Base-by-base conservation (phyloP, 1,140 invertebrate genomes). In the Brachionus manjavacas region DNA sequence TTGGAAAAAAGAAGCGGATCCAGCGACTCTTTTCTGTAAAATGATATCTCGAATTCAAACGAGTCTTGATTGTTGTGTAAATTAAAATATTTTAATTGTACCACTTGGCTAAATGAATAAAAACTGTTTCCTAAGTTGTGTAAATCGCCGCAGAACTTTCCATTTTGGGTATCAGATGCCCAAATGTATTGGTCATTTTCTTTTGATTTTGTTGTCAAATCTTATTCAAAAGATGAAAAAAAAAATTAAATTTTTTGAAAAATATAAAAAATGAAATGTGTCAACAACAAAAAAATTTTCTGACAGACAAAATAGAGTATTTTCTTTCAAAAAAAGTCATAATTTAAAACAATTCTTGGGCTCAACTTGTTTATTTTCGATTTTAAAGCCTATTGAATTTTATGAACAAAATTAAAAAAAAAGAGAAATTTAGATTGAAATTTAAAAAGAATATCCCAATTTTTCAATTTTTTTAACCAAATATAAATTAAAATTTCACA, bases 1-100 rank as follows among this genome's bases (percentile, higher is more conserved):
- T 81, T 81, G 9, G 79, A 81, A 81, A 64, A 81, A 9, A 81
- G 64, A 35, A 64, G 28, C 7, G 79, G 79, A 28, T 64, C 52
- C 1, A 81, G 25, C 16, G 79, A 64, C 14, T 81, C 64, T 68
- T 81, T 81, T 9, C 6, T 14, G 12, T 35, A 81, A 3, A 81
- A 81, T 1, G 25, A 64, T 28, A 81, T 35, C 8, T 81, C 79
- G 1, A 81, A 60, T 39, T 81, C 79, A 46, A 46, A 81, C 12
- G 79, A 41, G 41, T 76, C 72, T 23, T 72, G 31, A 20, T 6
- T 43, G 14, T 81, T 60, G 20, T 68, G 25, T 31, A 35, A 64
- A 41, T 81, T 39, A 25, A 64, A 64, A 46, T 81, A 81, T 64
- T 43, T 64, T 43, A 81, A 31, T 43, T n/a, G 7, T 7, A 64